Evolutionary conservation across 2,888 invertebrate species (phyloP).

Genomic region (Empis livida): DNA sequence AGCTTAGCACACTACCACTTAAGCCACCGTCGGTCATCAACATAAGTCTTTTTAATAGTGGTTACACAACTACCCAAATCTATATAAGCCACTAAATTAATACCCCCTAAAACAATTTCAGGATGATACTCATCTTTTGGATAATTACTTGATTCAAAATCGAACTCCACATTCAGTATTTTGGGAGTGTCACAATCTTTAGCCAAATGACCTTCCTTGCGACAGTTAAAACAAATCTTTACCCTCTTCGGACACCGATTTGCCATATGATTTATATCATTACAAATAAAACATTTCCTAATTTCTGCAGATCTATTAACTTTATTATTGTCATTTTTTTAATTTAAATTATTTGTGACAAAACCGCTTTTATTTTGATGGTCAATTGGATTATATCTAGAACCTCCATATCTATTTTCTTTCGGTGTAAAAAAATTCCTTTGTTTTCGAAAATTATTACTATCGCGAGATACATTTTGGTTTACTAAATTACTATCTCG

Average conservation of each 20-base stretch:
- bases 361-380: too few relatives aligned
- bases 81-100: background rate
- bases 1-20: too few relatives aligned
- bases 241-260: background rate
- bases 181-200: background rate
- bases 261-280: background rate
- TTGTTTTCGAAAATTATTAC: too few relatives aligned
- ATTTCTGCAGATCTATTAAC: background rate
- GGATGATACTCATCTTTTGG: background rate
- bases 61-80: background rate
- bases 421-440: too few relatives aligned
- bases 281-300: background rate
- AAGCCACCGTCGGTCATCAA: too few relatives aligned
- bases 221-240: background rate
- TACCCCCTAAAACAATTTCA: background rate
- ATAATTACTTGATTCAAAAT: too few relatives aligned
- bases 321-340: too few relatives aligned
- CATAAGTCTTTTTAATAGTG: background rate
- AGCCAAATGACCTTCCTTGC: background rate
- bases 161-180: background rate
- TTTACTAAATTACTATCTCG: too few relatives aligned
- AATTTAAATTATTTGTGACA: too few relatives aligned
- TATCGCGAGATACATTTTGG: too few relatives aligned
- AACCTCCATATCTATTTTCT: too few relatives aligned
- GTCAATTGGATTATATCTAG: too few relatives aligned